These are phyloP conservation scores for Bathynomus jamesi DNA, from an alignment of 1,140 invertebrate species.

Conservation along the genomic window DNA sequence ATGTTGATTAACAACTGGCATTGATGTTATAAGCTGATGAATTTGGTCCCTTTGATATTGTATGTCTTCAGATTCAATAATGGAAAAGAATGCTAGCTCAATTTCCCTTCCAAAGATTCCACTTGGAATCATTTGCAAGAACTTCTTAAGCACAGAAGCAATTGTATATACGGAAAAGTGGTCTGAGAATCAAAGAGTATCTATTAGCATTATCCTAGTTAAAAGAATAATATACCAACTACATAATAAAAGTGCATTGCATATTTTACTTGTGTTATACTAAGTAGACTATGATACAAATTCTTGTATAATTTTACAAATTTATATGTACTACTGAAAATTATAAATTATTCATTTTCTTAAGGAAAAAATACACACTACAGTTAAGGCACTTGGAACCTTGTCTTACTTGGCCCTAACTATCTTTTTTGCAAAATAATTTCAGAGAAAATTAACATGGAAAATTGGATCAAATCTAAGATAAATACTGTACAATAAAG, in stretches of 20 bases:
- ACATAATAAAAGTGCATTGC: not conserved
- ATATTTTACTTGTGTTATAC: not conserved
- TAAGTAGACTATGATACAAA: not conserved
- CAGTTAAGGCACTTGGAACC: too few species aligned
- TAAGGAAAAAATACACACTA: too few species aligned
- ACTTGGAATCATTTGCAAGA: constrained; percentile 92
- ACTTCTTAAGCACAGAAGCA: constrained; percentile 94
- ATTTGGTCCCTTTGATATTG: constrained; percentile 83
- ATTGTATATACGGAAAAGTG: constrained; percentile 89
- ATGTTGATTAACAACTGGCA: constrained; percentile 83
- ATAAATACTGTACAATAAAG: too few species aligned
- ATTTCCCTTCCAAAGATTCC: constrained; percentile 87
- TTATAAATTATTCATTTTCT: too few species aligned
- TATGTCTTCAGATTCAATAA: constrained; percentile 61
- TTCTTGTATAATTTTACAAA: not conserved
- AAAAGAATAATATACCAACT: constrained; percentile 1
- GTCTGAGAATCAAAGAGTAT: constrained; percentile 8
- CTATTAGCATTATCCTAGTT: not conserved
- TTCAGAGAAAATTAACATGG: too few species aligned
- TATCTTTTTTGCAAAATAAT: too few species aligned
- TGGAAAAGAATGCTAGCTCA: constrained; percentile 81
- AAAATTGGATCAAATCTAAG: too few species aligned
- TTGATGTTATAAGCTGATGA: constrained; percentile 75
- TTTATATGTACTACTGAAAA: constrained; percentile 46
- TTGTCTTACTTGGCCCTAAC: too few species aligned